Evolutionary conservation across 2,888 invertebrate genomes (phyloP).

Genomic region (Eupithecia vulgata): DNA sequence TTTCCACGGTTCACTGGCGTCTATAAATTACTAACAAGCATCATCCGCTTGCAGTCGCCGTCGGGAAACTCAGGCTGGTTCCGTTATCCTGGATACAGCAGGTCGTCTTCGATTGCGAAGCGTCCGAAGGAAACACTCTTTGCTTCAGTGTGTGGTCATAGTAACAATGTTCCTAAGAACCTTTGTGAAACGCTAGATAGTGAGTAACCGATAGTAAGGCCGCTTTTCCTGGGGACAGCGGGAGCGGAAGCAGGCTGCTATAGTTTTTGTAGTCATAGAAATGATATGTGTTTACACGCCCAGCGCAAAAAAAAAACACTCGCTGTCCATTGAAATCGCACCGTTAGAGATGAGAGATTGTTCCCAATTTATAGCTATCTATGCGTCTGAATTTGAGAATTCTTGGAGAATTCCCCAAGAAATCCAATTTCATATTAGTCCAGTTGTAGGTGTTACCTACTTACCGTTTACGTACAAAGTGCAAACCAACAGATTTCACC

Average conservation of each 20-base stretch:
- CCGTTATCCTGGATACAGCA: constrained; percentile 43
- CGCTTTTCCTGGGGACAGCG: background rate
- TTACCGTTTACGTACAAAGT: no score
- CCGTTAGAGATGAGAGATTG: no score
- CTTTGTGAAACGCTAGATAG: background rate
- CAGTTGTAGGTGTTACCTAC: no score
- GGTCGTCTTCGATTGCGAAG: constrained; percentile 29
- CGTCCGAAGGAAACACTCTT: constrained; percentile 29
- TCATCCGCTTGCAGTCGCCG: constrained; percentile 38
- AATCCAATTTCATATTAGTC: no score
- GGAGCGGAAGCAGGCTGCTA: background rate
- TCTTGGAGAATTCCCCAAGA: no score
- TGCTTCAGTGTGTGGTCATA: constrained; percentile 2
- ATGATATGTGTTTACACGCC: no score
- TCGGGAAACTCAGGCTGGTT: constrained; percentile 33
- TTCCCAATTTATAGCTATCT: no score
- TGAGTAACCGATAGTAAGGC: background rate
- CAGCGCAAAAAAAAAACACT: background rate
- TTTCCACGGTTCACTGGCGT: constrained; percentile 9
- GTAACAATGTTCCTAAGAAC: background rate
- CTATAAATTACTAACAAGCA: constrained; percentile 19
- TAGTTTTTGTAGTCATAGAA: background rate
- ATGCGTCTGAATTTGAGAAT: no score
- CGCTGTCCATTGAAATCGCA: no score
- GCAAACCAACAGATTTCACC: no score